Base-by-base conservation (phyloP, 1,140 invertebrate species). In the Euwallacea fornicatus region DNA sequence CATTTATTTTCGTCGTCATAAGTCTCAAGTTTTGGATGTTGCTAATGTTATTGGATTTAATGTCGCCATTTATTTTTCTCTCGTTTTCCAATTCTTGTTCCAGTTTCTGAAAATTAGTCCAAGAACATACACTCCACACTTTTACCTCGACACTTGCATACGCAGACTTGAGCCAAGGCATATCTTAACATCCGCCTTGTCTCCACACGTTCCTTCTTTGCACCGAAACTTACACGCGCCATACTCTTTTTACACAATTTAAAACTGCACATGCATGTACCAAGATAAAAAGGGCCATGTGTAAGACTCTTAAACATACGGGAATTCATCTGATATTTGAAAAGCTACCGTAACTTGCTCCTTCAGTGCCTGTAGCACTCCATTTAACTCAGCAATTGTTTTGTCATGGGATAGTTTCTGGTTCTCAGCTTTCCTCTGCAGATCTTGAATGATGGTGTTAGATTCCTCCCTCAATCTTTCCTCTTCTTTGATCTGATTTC, bases 61-160 rank as follows among this genome's bases (percentile, higher is more conserved):
- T 62, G n/a, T 78, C 77, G 8, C 41, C 15, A 6, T 46, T 59
- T n/a, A 60, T 21, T 69, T 76, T 76, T 65, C 73, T 80, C 46
- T 80, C 78, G 42, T 33, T 66, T 54, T 79, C 76, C 13, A 80
- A 54, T 21, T 78, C 76, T 46, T 75, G 70, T 42, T 78, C 78
- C 10, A 80, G 42, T 74, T 75, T 74, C 78, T 80, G 66, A 53
- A 77, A 75, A 67, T 6, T 0, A 65, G 54, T 33, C 21, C 21
- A 33, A 33, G 21, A 33, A 33, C 21, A 2, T 33, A 33, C 21
- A 4, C 21, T 33, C 21, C 21, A 33, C n/a, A n/a, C n/a, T 33
- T 33, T 33, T 33, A 33, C 21, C 21, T 33, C 4, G 21, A 33
- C 21, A 33, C 21, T 33, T 4, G 21, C 21, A 33, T 33, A 33